Evolutionary conservation across 1,140 invertebrate species (phyloP), one percentile per base, ranked within the genome.

Genomic region (Drosophila oshimai): DNA sequence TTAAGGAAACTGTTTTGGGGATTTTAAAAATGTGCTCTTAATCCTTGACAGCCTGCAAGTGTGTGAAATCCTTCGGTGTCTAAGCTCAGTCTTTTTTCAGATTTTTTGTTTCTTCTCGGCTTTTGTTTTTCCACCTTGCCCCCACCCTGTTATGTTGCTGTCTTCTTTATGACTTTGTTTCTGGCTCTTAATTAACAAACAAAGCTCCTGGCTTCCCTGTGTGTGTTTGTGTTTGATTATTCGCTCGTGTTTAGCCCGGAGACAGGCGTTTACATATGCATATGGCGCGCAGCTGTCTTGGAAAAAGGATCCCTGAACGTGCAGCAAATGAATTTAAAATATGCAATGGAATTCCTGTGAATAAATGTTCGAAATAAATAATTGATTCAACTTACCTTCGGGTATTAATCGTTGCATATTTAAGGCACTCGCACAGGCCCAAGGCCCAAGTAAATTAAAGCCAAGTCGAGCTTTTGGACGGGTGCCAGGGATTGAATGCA

Each of bases 141-240:
- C 29, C 64, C n/a, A n/a, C 39, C 31, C 73, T 70, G 36, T 62
- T 47, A 39, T 60, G 18, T 37, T 70, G 47, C 47, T 53, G 75
- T 84, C 74, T 80, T 51, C 57, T 80, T 87, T 76, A 75, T 87
- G 80, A 80, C 76, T 87, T 86, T 86, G 71, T 80, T 87, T 80
- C 81, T 68, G 75, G 51, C 78, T 76, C 80, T 80, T 86, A 86
- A 86, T 86, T 86, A 86, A 80, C 81, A 87, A 86, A 84, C 81
- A 73, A 76, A 65, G 71, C 73, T 68, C 45, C 34, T 73, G 58
- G 18, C 18, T 37, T 12, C 7, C 7, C 20, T 31, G 29, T 12
- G 6, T 12, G 5, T 13, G 3, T 69, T 49, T 74, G 62, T 83
- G 74, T 65, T 70, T 72, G 74, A 74, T 83, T 83, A 86, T 65